A percentile compares a stretch with the other conserved stretches of the same genome.
phyloP scores from a whole-genome alignment of 2,797 vertebrate species.

The Halcyon chelicuti region DNA sequence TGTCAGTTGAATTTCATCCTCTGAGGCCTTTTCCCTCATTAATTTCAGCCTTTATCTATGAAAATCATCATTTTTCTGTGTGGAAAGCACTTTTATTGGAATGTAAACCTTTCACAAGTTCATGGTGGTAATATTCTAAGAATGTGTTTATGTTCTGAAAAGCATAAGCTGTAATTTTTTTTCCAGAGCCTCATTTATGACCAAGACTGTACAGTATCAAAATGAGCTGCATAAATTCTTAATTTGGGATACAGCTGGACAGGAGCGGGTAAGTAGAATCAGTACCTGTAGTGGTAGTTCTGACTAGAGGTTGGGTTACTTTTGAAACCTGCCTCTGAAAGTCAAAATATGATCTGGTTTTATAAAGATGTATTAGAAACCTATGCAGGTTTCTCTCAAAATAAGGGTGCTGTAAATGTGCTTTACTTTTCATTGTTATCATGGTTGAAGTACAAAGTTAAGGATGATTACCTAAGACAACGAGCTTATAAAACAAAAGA shows the following conservation, averaged over 20 bases:
- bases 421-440: not conserved
- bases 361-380: not conserved
- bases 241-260: constrained; percentile 99
- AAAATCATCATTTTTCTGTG: not conserved
- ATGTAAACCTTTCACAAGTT: not conserved
- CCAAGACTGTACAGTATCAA: constrained; percentile 98
- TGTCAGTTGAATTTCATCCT: not conserved
- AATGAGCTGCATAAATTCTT: constrained; percentile 98
- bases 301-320: not conserved
- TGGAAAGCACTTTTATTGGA: not conserved
- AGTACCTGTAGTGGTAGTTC: not conserved
- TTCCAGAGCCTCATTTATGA: constrained; percentile 98
- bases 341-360: not conserved
- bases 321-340: not conserved
- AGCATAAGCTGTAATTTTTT: constrained; percentile 26
- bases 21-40: not conserved
- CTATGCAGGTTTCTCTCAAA: not conserved
- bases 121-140: not conserved
- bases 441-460: not conserved
- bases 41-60: not conserved
- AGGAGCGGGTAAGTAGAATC: constrained; percentile 89
- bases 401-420: not conserved
- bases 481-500: not conserved
- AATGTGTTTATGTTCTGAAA: not conserved
- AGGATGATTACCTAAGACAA: not conserved